Percentiles rank a stretch among this genome's conserved stretches.
phyloP scores from a whole-genome alignment of 2,113 vertebrate genomes.

The Puntigrus tetrazona region DNA sequence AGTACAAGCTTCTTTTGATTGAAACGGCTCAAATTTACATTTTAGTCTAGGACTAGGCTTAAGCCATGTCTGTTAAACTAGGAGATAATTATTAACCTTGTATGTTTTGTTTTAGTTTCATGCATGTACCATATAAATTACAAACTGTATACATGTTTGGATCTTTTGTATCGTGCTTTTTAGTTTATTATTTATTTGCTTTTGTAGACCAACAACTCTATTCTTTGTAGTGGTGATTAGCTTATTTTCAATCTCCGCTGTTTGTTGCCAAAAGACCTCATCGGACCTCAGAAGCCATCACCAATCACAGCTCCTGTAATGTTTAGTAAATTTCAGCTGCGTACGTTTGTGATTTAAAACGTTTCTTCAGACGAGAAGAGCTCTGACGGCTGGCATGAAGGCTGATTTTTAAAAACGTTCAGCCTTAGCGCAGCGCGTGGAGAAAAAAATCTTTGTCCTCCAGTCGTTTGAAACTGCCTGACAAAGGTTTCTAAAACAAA shows the following conservation, averaged over 20 bases:
- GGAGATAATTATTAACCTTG: background rate
- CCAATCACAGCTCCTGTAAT: background rate
- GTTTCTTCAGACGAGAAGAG: background rate
- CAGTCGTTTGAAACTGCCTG: background rate
- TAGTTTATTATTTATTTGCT: background rate
- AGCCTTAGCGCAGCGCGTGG: background rate
- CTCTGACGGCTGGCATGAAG: background rate
- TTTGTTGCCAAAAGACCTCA: background rate
- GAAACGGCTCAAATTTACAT: too few relatives aligned
- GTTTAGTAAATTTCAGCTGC: background rate
- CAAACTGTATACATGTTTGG: background rate
- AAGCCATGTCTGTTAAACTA: too few relatives aligned
- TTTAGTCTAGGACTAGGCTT: too few relatives aligned
- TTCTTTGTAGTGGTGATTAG: background rate
- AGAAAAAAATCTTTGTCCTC: background rate
- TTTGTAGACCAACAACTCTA: background rate
- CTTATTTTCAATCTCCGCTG: background rate
- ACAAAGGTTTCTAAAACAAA: background rate
- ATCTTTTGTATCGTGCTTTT: background rate
- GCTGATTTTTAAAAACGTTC: background rate
- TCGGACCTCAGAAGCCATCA: background rate
- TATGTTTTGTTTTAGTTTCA: background rate
- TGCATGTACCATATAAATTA: background rate
- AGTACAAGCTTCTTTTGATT: too few relatives aligned
- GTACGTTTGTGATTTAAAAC: slow-evolving; percentile 8